Base-by-base conservation (phyloP, 1,140 invertebrate species). In the Bactericera cockerelli region DNA sequence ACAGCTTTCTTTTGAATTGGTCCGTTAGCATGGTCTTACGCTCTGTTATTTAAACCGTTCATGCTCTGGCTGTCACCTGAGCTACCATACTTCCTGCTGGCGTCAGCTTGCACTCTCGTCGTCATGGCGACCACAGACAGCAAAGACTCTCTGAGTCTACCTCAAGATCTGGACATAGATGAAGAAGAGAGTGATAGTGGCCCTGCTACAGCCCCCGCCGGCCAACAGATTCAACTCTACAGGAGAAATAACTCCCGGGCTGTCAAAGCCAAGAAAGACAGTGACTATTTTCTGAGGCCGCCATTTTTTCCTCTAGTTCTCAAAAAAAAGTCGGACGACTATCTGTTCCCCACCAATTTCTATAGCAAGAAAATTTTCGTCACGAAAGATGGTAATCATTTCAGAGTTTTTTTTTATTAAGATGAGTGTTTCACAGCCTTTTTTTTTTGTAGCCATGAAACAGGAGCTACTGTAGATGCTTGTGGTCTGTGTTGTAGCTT, bases 261-360 rank as follows among this genome's bases (percentile, higher is more conserved):
- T 8, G 42, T 49, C 42, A 16, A 49, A 49, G n/a, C 19, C n/a
- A 49, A 8, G 8, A n/a, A n/a, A n/a, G n/a, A 22, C 22, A 6
- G 19, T 49, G 42, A 49, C 42, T 49, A 49, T 22, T 49, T 49
- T 49, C n/a, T 49, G n/a, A 49, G 22, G 42, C 42, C 42, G n/a
- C 42, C 42, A 16, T 49, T 10, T 22, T 49, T 49, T 49, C 42
- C 42, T 4, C 22, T 49, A 4, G 42, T 49, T 4, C 22, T 49
- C 4, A 4, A n/a, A 49, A 6, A 6, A 4, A 49, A 49, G 19
- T 49, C 42, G 42, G 22, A 16, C 3, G 42, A 49, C 22, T 49
- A 6, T 49, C 3, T 49, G 42, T 49, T 49, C 19, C n/a, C n/a
- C 22, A 22, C 42, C n/a, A 49, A 8, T 6, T 49, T 49, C 42